phyloP scores from a whole-genome alignment of 2,888 invertebrate genomes.

The Listrodromus nycthemerus region DNA sequence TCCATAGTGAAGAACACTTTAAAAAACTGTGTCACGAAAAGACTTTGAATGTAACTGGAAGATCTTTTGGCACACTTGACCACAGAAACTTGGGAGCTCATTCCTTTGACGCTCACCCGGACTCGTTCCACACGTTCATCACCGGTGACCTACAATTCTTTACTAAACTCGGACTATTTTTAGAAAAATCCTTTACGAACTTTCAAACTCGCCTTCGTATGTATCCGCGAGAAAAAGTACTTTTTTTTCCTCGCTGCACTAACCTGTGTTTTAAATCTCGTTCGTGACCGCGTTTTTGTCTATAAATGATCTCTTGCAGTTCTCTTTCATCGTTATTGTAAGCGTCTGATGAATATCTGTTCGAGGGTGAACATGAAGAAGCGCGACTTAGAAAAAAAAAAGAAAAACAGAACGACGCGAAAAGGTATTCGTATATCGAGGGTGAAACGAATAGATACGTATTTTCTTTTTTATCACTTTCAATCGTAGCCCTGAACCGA shows the following conservation, averaged over 20 bases:
- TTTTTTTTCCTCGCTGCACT: not conserved
- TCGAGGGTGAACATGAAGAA: slow-evolving; percentile 56
- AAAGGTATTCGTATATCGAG: slow-evolving; percentile 29
- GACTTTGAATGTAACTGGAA: slow-evolving; percentile 46
- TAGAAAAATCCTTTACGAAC: slow-evolving; percentile 74
- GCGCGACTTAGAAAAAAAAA: slow-evolving; percentile 1
- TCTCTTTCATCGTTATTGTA: slow-evolving; percentile 58
- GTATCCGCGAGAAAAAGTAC: slow-evolving; percentile 42
- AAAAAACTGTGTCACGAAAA: slow-evolving; percentile 45
- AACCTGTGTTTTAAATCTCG: slow-evolving; percentile 31
- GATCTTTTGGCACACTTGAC: slow-evolving; percentile 20
- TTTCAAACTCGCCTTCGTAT: slow-evolving; percentile 34
- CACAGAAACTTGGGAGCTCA: slow-evolving; percentile 43
- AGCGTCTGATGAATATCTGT: slow-evolving; percentile 50
- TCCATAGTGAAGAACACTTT: slow-evolving; percentile 22
- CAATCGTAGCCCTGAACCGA: slow-evolving; percentile 33
- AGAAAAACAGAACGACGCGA: slow-evolving; percentile 6
- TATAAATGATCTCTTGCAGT: slow-evolving; percentile 65
- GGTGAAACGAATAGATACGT: slow-evolving; percentile 30
- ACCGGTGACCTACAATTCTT: slow-evolving; percentile 80
- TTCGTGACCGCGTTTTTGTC: slow-evolving; percentile 64
- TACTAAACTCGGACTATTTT: slow-evolving; percentile 75
- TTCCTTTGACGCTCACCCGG: slow-evolving; percentile 57
- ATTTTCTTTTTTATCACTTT: slow-evolving; percentile 40
- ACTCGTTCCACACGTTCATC: slow-evolving; percentile 55